These are phyloP conservation scores for Parauchenoglanis ngamensis DNA, from an alignment of 2,797 vertebrate species.

Conservation along the genomic window DNA sequence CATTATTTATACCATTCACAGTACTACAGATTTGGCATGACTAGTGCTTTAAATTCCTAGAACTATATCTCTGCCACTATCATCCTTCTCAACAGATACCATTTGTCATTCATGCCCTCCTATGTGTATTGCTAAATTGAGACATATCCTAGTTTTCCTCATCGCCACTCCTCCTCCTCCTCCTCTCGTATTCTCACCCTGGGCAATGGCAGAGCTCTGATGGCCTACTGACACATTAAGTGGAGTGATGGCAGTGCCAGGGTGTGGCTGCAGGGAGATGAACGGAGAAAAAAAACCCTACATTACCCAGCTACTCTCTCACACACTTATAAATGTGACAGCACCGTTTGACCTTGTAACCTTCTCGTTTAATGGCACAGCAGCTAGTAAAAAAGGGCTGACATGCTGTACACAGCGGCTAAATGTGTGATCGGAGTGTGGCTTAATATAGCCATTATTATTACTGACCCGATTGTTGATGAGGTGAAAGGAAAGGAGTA, in stretches of 20 bases:
- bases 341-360: conserved; percentile 41
- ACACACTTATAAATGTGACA: conserved; percentile 34
- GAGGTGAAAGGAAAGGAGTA: conserved; percentile 26
- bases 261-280: conserved; percentile 50
- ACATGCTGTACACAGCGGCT: conserved; percentile 14
- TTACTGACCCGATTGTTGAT: conserved; percentile 44
- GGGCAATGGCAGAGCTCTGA: conserved; percentile 55
- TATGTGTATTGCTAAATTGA: conserved; percentile 55
- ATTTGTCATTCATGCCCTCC: conserved; percentile 54
- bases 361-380: conserved; percentile 39
- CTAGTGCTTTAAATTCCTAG: conserved; percentile 28
- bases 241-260: conserved; percentile 53
- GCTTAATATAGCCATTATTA: conserved; percentile 36
- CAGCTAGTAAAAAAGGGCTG: conserved; percentile 20
- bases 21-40: not conserved
- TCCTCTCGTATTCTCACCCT: conserved; percentile 43
- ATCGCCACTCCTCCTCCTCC: conserved; percentile 26
- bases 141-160: conserved; percentile 45
- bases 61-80: conserved; percentile 34
- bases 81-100: conserved; percentile 43
- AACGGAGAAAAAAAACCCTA: conserved; percentile 18
- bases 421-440: conserved; percentile 15
- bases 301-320: conserved; percentile 36
- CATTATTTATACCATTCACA: conserved; percentile 5
- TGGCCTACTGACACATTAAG: conserved; percentile 58